Evolutionary conservation across 2,113 vertebrate genomes (phyloP).

Genomic region (Tachysurus vachellii): DNA sequence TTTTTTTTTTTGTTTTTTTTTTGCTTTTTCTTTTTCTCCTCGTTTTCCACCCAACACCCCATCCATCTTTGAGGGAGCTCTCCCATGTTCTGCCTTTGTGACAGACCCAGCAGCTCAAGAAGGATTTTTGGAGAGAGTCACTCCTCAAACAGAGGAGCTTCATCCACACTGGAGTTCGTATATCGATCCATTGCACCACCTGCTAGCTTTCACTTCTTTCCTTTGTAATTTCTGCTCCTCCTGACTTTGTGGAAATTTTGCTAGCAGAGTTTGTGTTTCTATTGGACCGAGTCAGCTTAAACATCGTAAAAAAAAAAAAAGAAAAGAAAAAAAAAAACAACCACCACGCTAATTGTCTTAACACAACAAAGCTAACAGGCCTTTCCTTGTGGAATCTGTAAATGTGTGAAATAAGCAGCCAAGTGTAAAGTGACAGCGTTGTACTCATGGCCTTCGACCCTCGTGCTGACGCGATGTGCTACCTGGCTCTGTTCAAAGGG

Average conservation of each 20-base stretch:
- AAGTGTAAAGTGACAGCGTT: constrained; percentile 42
- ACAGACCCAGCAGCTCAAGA: constrained; percentile 2
- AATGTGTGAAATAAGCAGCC: constrained; percentile 46
- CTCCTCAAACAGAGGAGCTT: constrained; percentile 15
- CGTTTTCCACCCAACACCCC: neutral
- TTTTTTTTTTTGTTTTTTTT: constrained; percentile 24
- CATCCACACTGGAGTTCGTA: constrained; percentile 26
- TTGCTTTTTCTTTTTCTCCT: neutral
- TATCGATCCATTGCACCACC: neutral
- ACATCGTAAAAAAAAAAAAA: neutral
- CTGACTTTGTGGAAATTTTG: constrained; percentile 42
- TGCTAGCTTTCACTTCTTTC: constrained; percentile 24
- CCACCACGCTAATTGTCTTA: constrained; percentile 17
- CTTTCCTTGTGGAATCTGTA: constrained; percentile 41
- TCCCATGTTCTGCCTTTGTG: constrained; percentile 44
- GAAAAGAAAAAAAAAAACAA: neutral
- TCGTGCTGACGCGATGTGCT: neutral
- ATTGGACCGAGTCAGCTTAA: constrained; percentile 20
- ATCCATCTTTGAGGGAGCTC: constrained; percentile 9
- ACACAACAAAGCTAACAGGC: constrained; percentile 43
- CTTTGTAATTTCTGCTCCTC: constrained; percentile 24
- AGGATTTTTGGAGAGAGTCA: constrained; percentile 4
- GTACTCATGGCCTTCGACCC: constrained; percentile 37
- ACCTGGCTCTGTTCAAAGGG: constrained; percentile 23
- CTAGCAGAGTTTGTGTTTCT: constrained; percentile 39